Conservation (phyloP, 23 tunicate species). For the Styela plicata region DNA sequence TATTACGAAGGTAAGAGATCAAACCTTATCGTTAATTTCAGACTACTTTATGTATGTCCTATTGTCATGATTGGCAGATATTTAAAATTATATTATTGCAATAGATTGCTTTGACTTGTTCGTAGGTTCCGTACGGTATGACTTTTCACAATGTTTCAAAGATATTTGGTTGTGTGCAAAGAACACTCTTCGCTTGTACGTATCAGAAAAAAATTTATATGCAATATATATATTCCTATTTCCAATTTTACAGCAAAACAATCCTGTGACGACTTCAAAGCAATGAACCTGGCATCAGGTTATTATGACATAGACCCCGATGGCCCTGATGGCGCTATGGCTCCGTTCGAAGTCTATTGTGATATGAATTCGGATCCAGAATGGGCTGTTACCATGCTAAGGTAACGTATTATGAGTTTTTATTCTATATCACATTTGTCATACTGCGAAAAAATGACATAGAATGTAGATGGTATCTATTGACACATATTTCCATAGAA, state of each 20-base stretch:
- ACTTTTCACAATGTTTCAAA: no score
- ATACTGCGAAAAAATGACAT: neutral
- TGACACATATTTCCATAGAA: neutral
- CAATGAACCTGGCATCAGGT: neutral
- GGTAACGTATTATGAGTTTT: constrained; percentile 14
- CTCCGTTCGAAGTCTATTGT: constrained; percentile 1
- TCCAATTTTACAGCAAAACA: neutral
- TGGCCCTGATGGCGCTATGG: constrained; percentile 1
- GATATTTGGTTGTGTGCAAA: no score
- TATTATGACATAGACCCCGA: neutral
- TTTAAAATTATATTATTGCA: no score
- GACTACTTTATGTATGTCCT: no score
- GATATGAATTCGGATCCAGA: constrained; percentile 20
- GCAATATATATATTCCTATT: no score
- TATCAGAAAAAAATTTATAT: no score
- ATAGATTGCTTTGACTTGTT: no score
- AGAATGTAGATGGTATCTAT: neutral
- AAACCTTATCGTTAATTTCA: no score
- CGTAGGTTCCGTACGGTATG: no score
- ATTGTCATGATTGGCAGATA: no score
- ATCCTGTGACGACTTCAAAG: constrained; percentile 6
- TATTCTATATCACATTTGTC: neutral
- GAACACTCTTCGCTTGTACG: no score
- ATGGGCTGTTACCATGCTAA: neutral
- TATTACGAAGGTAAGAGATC: neutral